phyloP scores from a whole-genome alignment of 2,888 invertebrate species.

The Polymixis flavicincta region DNA sequence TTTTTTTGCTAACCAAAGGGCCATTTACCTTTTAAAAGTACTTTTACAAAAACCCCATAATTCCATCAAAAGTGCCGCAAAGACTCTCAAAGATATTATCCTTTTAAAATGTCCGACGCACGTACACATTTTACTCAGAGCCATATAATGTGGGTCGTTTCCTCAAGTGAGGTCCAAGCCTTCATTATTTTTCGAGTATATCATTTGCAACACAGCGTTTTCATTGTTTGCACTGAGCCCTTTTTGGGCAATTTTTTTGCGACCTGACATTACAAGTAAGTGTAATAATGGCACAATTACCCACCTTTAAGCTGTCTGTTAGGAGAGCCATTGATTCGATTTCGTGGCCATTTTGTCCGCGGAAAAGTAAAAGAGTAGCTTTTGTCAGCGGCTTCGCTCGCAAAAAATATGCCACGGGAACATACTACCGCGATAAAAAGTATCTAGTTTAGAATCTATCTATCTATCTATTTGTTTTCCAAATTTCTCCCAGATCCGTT shows the following conservation, averaged over 20 bases:
- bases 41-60: constrained; percentile 60
- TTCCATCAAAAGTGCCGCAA: constrained; percentile 67
- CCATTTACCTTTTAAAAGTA: constrained; percentile 48
- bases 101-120: constrained; percentile 79
- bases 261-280: constrained; percentile 26
- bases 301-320: constrained; percentile 19
- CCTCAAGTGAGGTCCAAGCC: constrained; percentile 82
- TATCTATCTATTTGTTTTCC: too few relatives aligned
- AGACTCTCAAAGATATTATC: constrained; percentile 74
- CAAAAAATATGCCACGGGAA: too few relatives aligned
- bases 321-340: constrained; percentile 36
- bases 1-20: constrained; percentile 45
- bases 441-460: too few relatives aligned
- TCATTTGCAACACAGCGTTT: constrained; percentile 83
- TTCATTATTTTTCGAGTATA: constrained; percentile 83
- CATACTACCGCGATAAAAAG: too few relatives aligned
- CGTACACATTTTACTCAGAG: constrained; percentile 76
- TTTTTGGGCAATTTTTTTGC: constrained; percentile 61
- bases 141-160: constrained; percentile 66
- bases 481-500: too few relatives aligned
- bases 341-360: constrained; percentile 27
- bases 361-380: constrained; percentile 9
- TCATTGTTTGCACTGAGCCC: constrained; percentile 74
- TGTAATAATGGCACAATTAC: constrained; percentile 49
- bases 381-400: too few relatives aligned